Percentiles rank a stretch among this genome's conserved stretches.
These are phyloP conservation scores for pig (Sus scrofa) DNA, from an alignment of 2,113 vertebrate species.

Conservation along the genomic window T2T-Sscrofa CM000826.6:130542501-130543000, in stretches of 20 bases:
- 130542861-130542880: slow-evolving; percentile 85
- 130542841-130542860: slow-evolving; percentile 87
- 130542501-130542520: slow-evolving; percentile 16
- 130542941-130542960: slow-evolving; percentile 72
- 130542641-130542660: slow-evolving; percentile 68
- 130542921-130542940: slow-evolving; percentile 87
- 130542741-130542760: background rate
- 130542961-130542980: slow-evolving; percentile 80
- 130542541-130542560: slow-evolving; percentile 58
- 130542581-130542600: slow-evolving; percentile 8
- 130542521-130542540: slow-evolving; percentile 42
- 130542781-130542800: slow-evolving; percentile 68
- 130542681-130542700: slow-evolving; percentile 60
- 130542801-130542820: slow-evolving; percentile 82
- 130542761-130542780: slow-evolving; percentile 77
- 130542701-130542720: slow-evolving; percentile 6
- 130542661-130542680: slow-evolving; percentile 67
- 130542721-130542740: background rate
- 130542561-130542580: background rate
- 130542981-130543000: slow-evolving; percentile 69
- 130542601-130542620: slow-evolving; percentile 36
- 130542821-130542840: slow-evolving; percentile 85
- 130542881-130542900: slow-evolving; percentile 89
- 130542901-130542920: slow-evolving; percentile 89
- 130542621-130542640: slow-evolving; percentile 68